A percentile compares a stretch with the other conserved stretches of the same genome.
Evolutionary conservation across 2,113 vertebrate genomes (phyloP).

Genomic region (Balaenoptera acutorostrata): DNA sequence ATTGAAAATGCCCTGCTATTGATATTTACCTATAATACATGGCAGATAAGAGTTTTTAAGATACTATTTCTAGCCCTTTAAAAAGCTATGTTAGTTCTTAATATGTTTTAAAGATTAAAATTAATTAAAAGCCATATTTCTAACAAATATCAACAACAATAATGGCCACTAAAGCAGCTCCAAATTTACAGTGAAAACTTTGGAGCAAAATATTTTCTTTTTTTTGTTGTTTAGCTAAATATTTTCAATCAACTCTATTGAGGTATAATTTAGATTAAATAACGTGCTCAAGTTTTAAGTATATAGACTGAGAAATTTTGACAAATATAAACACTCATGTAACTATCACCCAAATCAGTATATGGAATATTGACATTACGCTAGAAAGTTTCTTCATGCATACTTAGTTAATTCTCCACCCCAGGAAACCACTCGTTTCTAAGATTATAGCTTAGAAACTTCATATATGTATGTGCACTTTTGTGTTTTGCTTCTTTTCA

Average conservation of each 20-base stretch:
- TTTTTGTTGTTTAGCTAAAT: neutral
- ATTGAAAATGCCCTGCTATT: neutral
- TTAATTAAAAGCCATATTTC: neutral
- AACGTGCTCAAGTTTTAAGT: neutral
- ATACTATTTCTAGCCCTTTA: neutral
- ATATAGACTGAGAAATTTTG: neutral
- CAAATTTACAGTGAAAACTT: neutral
- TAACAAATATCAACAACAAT: neutral
- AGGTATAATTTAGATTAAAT: neutral
- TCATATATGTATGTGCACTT: neutral
- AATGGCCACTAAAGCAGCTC: neutral
- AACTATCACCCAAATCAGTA: neutral
- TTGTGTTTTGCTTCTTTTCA: neutral
- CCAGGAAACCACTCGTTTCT: neutral
- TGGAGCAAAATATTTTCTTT: neutral
- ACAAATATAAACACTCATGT: neutral
- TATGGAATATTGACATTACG: neutral
- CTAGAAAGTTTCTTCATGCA: neutral
- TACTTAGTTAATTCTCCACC: neutral
- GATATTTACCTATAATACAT: neutral
- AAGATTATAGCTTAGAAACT: neutral
- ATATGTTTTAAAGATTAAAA: neutral
- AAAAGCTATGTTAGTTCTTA: neutral
- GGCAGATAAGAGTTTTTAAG: neutral
- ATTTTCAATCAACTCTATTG: neutral